Evolutionary conservation across 2,888 invertebrate species (phyloP).

Genomic region (Amphimallon solstitiale): DNA sequence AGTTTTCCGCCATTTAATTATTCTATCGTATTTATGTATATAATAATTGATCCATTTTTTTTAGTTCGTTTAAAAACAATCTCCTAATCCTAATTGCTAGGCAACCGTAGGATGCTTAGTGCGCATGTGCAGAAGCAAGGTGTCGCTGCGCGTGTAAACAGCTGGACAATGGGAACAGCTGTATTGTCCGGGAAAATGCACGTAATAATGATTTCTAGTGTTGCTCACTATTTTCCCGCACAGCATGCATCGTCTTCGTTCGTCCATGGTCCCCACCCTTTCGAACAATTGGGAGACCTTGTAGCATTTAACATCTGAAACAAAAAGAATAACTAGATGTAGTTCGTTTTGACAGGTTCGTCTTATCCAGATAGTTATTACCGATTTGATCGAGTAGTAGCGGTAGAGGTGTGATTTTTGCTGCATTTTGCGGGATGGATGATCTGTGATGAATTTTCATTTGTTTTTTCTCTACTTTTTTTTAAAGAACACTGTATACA

Average conservation of each 20-base stretch:
- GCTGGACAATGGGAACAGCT: conserved; percentile 69
- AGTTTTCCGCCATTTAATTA: too few species aligned
- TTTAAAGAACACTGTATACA: too few species aligned
- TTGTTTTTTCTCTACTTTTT: not conserved
- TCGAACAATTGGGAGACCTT: conserved; percentile 70
- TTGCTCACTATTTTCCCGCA: conserved; percentile 72
- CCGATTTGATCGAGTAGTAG: conserved; percentile 1
- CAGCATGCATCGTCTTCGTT: conserved; percentile 68
- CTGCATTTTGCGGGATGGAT: conserved; percentile 12
- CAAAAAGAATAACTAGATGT: conserved; percentile 47
- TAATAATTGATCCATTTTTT: too few species aligned
- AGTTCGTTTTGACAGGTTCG: conserved; percentile 1
- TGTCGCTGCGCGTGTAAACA: conserved; percentile 70
- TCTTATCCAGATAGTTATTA: conserved; percentile 14
- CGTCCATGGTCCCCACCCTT: conserved; percentile 68
- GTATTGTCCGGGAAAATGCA: conserved; percentile 70
- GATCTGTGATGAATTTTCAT: not conserved
- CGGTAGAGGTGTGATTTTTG: not conserved
- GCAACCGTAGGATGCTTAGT: conserved; percentile 66
- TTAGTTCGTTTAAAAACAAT: conserved; percentile 18
- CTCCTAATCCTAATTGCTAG: conserved; percentile 52
- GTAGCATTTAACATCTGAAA: conserved; percentile 68
- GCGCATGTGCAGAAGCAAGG: conserved; percentile 68
- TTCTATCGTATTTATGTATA: too few species aligned
- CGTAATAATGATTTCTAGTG: conserved; percentile 71